Conservation (phyloP, 1,140 invertebrate genomes). For the Zaprionus africanus region DNA sequence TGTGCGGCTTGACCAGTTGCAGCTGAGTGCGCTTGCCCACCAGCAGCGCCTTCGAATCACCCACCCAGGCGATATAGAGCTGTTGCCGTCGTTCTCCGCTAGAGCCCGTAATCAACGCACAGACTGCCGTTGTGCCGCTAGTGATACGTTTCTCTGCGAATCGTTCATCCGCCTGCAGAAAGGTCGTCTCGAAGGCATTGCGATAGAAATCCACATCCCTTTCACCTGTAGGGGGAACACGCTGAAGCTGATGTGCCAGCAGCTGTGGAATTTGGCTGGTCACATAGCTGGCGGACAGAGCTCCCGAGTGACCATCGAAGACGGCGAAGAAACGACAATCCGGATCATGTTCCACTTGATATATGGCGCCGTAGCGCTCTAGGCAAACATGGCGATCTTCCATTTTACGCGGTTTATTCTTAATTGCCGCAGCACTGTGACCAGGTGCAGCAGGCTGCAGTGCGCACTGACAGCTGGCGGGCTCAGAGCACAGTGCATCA, state of each 20-base stretch:
- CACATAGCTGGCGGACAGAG: slow-evolving; percentile 94
- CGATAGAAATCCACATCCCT: slow-evolving; percentile 77
- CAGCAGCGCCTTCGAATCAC: slow-evolving; percentile 96
- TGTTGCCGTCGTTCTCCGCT: slow-evolving; percentile 86
- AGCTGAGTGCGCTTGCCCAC: slow-evolving; percentile 86
- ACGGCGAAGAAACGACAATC: slow-evolving; percentile 92
- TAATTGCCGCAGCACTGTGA: slow-evolving; percentile 50
- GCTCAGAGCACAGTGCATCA: slow-evolving; percentile 23
- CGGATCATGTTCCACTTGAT: slow-evolving; percentile 34
- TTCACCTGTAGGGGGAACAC: background rate
- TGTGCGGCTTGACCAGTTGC: slow-evolving; percentile 93
- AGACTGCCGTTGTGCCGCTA: slow-evolving; percentile 94
- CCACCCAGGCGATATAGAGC: slow-evolving; percentile 95
- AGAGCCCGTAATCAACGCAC: slow-evolving; percentile 85
- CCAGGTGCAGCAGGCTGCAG: background rate
- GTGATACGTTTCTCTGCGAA: slow-evolving; percentile 90
- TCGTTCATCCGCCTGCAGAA: slow-evolving; percentile 91
- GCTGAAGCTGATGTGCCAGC: slow-evolving; percentile 89
- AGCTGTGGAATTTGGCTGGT: slow-evolving; percentile 95
- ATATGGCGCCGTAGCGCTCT: slow-evolving; percentile 66
- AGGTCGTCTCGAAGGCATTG: slow-evolving; percentile 88
- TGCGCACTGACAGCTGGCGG: slow-evolving; percentile 18
- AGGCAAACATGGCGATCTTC: slow-evolving; percentile 79
- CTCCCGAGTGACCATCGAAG: slow-evolving; percentile 98
- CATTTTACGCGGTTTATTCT: slow-evolving; percentile 82